Conservation (phyloP, 2,113 vertebrate species). For the Gymnogyps californianus region DNA sequence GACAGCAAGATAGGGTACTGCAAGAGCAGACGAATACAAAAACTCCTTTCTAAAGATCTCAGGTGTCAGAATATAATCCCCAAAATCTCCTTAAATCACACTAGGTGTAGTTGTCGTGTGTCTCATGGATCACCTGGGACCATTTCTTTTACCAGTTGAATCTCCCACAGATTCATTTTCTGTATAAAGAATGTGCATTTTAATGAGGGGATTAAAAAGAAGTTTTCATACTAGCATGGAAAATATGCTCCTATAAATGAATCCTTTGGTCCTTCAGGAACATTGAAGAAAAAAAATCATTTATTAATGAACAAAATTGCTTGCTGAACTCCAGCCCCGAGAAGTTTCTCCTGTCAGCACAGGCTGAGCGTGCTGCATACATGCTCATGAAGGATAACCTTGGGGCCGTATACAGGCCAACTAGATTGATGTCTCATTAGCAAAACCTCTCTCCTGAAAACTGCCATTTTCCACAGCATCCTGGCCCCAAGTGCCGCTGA, state of each 20-base stretch:
- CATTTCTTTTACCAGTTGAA: not conserved
- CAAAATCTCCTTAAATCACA: not conserved
- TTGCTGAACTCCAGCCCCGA: not conserved
- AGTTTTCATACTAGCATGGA: not conserved
- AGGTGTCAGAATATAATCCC: not conserved
- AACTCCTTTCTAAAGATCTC: not conserved
- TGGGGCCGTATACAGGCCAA: not conserved
- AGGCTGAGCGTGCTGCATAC: too few relatives aligned
- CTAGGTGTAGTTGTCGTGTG: not conserved
- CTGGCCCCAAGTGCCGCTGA: not conserved
- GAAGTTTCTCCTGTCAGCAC: not conserved
- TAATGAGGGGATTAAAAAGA: not conserved
- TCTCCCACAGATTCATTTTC: not conserved
- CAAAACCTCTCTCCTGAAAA: not conserved
- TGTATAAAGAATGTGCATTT: not conserved
- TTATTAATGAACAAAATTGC: not conserved
- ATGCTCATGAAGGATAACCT: not conserved
- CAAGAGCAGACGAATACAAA: not conserved
- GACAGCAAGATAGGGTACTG: not conserved
- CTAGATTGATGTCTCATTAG: not conserved
- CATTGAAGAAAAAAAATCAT: not conserved
- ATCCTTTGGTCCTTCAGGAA: not conserved
- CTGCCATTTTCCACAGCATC: not conserved
- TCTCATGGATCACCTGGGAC: not conserved
- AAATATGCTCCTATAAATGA: not conserved